These are phyloP conservation scores for Epinephelus cyanopodus DNA, from an alignment of 2,113 vertebrate genomes.

Conservation along the genomic window DNA sequence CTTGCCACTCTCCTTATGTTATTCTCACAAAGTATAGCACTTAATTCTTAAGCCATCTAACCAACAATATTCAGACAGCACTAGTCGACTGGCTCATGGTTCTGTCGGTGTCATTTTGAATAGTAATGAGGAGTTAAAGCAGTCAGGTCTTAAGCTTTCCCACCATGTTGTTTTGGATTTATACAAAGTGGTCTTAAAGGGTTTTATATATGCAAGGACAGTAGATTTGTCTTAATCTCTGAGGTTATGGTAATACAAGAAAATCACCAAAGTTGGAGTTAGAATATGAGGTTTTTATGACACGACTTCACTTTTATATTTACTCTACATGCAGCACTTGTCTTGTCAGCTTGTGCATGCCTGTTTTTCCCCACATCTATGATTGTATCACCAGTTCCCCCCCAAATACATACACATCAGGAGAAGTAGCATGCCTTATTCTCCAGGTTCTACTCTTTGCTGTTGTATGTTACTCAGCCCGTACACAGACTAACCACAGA, in stretches of 20 bases:
- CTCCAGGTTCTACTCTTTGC: constrained; percentile 38
- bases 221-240: constrained; percentile 15
- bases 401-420: constrained; percentile 31
- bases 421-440: constrained; percentile 63
- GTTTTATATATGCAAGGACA: constrained; percentile 38
- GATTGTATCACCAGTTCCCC: constrained; percentile 10
- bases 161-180: constrained; percentile 3
- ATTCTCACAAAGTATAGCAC: background rate
- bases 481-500: constrained; percentile 6
- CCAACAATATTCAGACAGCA: background rate
- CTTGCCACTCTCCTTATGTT: background rate
- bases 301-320: background rate
- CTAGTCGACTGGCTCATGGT: background rate
- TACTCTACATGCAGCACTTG: constrained; percentile 12
- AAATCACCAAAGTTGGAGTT: constrained; percentile 14
- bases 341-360: constrained; percentile 57
- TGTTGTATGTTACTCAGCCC: constrained; percentile 23
- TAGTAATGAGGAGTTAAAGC: background rate
- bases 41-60: background rate
- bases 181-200: constrained; percentile 36
- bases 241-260: background rate
- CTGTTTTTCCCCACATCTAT: background rate
- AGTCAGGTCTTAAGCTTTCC: background rate
- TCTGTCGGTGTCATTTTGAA: background rate
- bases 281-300: constrained; percentile 1